A percentile compares a stretch with the other conserved stretches of the same genome.
These are phyloP conservation scores for Plumapathes pennacea DNA, from an alignment of 92 coral and sea anemone genomes.

Conservation along the genomic window DNA sequence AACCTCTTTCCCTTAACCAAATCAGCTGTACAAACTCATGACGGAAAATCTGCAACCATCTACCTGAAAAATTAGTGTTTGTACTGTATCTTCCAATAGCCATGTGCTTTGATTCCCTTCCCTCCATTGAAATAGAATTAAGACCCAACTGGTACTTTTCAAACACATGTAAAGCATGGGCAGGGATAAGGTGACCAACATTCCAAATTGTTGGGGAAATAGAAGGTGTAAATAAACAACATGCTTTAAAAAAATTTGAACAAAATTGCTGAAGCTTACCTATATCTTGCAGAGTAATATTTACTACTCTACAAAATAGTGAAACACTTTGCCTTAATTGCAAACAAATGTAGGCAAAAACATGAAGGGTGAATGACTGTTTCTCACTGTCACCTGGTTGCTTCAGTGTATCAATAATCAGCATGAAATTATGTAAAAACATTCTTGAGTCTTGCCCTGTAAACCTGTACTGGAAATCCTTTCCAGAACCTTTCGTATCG, in stretches of 20 bases:
- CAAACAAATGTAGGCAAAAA: constrained; percentile 62
- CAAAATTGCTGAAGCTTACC: constrained; percentile 50
- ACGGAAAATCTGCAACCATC: constrained; percentile 63
- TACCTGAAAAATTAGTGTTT: constrained; percentile 52
- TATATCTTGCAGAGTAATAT: constrained; percentile 37
- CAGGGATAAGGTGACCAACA: constrained; percentile 63
- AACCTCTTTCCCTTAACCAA: constrained; percentile 59
- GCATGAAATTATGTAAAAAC: constrained; percentile 77
- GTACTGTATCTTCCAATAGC: constrained; percentile 48
- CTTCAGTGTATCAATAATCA: constrained; percentile 52
- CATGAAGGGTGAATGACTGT: constrained; percentile 55
- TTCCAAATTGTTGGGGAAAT: constrained; percentile 64
- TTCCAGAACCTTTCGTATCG: constrained; percentile 42
- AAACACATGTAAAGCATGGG: constrained; percentile 61
- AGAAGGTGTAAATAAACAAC: constrained; percentile 43
- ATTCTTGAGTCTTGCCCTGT: constrained; percentile 78
- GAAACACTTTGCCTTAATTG: constrained; percentile 68
- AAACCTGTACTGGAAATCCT: constrained; percentile 64
- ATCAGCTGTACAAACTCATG: constrained; percentile 61
- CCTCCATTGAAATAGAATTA: constrained; percentile 66
- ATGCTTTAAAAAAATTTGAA: constrained; percentile 51
- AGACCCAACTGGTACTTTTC: constrained; percentile 56
- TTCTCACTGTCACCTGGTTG: constrained; percentile 56
- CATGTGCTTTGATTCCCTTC: constrained; percentile 60
- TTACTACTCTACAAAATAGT: constrained; percentile 58